Percentiles rank a stretch among this genome's conserved stretches.
These are phyloP conservation scores for Pinctada fucata DNA, from an alignment of 2,888 invertebrate genomes.

Conservation along the genomic window DNA sequence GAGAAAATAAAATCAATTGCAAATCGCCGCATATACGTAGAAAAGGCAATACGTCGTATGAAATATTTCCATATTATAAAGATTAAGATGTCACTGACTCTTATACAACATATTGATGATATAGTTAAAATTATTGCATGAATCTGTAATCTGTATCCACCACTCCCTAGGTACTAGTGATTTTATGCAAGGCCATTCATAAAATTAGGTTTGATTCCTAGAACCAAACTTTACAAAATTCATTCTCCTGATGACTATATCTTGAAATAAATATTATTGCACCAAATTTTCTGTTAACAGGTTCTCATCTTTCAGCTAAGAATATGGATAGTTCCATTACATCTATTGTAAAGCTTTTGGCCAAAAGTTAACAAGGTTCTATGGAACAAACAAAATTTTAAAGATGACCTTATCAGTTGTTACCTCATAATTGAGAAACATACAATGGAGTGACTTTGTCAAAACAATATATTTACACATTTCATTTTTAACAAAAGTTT, in stretches of 20 bases:
- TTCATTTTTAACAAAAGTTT: too few species aligned
- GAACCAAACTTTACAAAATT: not conserved
- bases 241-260: not conserved
- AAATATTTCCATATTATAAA: conserved; percentile 2
- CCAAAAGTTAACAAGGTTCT: not conserved
- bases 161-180: conserved; percentile 14
- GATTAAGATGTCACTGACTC: not conserved
- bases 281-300: not conserved
- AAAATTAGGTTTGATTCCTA: not conserved
- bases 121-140: conserved; percentile 13
- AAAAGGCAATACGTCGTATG: not conserved
- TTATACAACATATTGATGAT: conserved; percentile 27
- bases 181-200: not conserved
- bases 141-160: conserved; percentile 14
- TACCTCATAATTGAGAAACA: too few species aligned
- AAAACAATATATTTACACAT: too few species aligned
- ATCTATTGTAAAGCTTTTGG: not conserved
- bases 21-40: conserved; percentile 1
- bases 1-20: not conserved
- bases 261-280: not conserved
- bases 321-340: not conserved
- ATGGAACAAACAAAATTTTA: not conserved
- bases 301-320: not conserved
- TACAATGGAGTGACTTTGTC: too few species aligned
- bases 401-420: not conserved